Conservation (phyloP, 2,797 vertebrate species). For the Ataeniobius toweri region DNA sequence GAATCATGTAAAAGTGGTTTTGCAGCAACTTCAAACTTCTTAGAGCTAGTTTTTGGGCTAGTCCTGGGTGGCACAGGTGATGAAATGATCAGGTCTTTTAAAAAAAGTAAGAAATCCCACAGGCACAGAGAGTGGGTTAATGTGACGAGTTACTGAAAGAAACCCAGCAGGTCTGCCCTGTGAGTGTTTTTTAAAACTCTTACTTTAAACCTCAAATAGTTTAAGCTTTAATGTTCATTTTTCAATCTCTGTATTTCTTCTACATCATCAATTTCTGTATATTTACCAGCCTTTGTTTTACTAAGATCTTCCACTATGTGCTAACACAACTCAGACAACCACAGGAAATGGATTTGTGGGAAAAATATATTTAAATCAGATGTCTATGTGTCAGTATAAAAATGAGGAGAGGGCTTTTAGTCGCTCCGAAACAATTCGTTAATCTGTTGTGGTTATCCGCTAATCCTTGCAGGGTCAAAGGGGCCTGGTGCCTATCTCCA, state of each 20-base stretch:
- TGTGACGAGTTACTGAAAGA: constrained; percentile 6
- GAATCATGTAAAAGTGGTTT: constrained; percentile 18
- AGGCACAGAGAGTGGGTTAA: background rate
- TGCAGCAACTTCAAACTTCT: constrained; percentile 7
- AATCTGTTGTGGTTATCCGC: too few relatives aligned
- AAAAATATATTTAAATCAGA: background rate
- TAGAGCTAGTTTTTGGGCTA: constrained; percentile 1
- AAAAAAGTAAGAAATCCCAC: constrained; percentile 11
- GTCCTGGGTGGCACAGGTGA: constrained; percentile 8
- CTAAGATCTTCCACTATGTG: background rate
- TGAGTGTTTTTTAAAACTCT: background rate
- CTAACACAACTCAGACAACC: background rate
- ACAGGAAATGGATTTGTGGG: background rate
- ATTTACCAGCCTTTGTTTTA: background rate
- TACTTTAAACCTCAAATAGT: background rate
- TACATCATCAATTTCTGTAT: background rate
- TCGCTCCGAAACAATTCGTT: too few relatives aligned
- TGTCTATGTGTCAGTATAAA: too few relatives aligned
- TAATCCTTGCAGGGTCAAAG: too few relatives aligned
- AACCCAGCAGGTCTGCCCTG: background rate
- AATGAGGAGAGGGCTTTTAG: too few relatives aligned
- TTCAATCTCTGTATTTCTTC: background rate
- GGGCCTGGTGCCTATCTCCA: too few relatives aligned
- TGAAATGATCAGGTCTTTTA: background rate
- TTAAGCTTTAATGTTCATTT: background rate